phyloP scores from a whole-genome alignment of 2,113 vertebrate species.

The Apodemus sylvaticus region DNA sequence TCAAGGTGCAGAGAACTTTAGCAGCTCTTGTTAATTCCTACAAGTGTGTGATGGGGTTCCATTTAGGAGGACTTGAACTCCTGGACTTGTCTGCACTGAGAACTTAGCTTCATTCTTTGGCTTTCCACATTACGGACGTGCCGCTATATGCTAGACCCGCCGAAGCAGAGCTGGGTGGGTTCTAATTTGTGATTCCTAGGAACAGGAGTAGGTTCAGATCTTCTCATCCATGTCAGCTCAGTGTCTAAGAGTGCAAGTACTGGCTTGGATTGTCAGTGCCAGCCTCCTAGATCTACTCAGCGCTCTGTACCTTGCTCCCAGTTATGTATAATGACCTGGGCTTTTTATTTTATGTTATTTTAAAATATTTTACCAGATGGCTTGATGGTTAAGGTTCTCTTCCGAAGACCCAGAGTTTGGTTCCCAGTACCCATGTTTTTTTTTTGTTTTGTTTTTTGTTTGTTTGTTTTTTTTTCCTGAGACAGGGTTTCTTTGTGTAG shows the following conservation, averaged over 20 bases:
- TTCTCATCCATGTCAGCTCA: not conserved
- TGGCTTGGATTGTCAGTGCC: too few relatives aligned
- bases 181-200: not conserved
- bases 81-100: too few relatives aligned
- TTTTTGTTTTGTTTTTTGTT: too few relatives aligned
- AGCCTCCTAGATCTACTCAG: not conserved
- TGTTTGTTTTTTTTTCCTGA: too few relatives aligned
- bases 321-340: not conserved
- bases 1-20: not conserved
- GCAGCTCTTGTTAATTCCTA: not conserved
- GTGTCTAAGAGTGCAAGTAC: not conserved
- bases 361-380: not conserved
- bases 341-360: not conserved
- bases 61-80: not conserved
- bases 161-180: not conserved
- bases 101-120: not conserved
- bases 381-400: not conserved
- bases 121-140: not conserved
- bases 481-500: too few relatives aligned
- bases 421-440: not conserved
- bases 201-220: not conserved
- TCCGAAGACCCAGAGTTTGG: not conserved
- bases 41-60: not conserved
- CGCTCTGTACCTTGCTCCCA: not conserved
- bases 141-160: not conserved